These are phyloP conservation scores for Callithrix jacchus DNA, from an alignment of 2,113 vertebrate genomes.

Conservation along the genomic window DNA sequence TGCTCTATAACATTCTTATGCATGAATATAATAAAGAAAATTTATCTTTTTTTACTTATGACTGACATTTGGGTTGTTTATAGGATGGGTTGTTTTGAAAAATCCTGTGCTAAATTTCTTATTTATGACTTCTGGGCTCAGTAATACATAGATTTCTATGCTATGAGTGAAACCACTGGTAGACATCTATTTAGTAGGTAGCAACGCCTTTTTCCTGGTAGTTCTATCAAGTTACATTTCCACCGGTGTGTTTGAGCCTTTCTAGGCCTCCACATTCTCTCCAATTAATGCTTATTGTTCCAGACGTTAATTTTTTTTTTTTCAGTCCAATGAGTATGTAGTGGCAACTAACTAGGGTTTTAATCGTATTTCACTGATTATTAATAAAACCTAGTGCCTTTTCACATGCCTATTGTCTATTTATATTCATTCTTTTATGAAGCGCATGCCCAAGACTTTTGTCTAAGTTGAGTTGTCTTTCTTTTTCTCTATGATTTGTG, in stretches of 20 bases:
- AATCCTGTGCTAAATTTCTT: background rate
- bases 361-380: background rate
- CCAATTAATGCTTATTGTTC: background rate
- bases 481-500: background rate
- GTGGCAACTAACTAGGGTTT: background rate
- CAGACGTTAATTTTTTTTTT: background rate
- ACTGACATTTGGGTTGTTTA: background rate
- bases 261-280: background rate
- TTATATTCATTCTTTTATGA: background rate
- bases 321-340: too few species aligned
- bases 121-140: background rate
- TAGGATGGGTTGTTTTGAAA: background rate
- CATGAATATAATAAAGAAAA: background rate
- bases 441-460: background rate
- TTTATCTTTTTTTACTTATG: background rate
- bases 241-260: background rate
- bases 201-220: background rate
- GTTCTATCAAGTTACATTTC: background rate
- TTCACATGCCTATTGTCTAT: background rate
- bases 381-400: background rate
- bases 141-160: background rate
- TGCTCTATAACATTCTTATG: background rate
- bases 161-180: background rate
- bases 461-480: background rate
- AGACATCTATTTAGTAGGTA: background rate